A percentile compares a stretch with the other conserved stretches of the same genome.
These are phyloP conservation scores for Microcebus murinus DNA, from an alignment of 2,113 vertebrate species.

Conservation along the genomic window DNA sequence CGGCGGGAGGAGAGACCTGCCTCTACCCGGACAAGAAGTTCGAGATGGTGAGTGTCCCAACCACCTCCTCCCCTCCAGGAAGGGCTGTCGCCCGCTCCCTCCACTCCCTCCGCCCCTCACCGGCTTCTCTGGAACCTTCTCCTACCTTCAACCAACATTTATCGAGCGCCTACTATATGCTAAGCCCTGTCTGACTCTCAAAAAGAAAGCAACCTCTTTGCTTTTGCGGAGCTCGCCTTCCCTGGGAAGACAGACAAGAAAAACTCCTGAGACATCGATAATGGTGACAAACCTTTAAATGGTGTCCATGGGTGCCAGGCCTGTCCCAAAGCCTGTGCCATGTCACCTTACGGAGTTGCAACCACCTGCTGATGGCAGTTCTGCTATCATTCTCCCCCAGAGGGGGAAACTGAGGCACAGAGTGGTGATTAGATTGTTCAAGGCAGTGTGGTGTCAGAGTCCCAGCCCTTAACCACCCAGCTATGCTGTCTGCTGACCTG, in stretches of 20 bases:
- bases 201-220: not conserved
- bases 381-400: not conserved
- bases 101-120: not conserved
- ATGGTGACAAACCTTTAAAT: not conserved
- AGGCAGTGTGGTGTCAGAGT: not conserved
- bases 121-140: not conserved
- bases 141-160: not conserved
- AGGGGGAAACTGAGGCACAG: not conserved
- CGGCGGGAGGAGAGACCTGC: constrained; percentile 94
- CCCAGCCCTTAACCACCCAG: not conserved
- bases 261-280: not conserved
- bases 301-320: not conserved
- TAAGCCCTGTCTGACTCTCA: not conserved
- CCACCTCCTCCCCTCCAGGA: fast-evolving
- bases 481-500: not conserved
- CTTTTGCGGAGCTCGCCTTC: not conserved
- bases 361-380: not conserved
- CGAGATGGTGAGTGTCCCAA: constrained; percentile 87
- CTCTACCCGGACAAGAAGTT: constrained; percentile 92
- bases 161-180: not conserved
- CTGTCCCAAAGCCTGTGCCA: not conserved
- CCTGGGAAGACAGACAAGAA: not conserved
- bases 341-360: not conserved
- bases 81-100: not conserved
- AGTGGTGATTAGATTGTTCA: not conserved